Evolutionary conservation across 92 coral and sea anemone genomes (phyloP).

Genomic region (Palythoa grandis): DNA sequence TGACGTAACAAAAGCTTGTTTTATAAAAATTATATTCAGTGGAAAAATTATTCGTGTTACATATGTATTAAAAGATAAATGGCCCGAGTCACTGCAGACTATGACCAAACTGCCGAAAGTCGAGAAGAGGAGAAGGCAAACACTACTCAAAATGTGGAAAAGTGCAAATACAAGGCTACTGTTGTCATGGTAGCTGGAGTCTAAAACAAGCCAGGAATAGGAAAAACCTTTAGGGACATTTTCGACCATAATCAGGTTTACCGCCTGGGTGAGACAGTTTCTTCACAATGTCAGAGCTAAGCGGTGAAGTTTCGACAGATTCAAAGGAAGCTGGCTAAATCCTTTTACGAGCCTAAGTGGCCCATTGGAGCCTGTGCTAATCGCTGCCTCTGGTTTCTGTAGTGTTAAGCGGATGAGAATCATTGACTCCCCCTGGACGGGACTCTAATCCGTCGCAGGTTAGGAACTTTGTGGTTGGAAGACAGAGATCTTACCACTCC

Average conservation of each 20-base stretch:
- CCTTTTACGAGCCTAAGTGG: no score
- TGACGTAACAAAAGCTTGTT: no score
- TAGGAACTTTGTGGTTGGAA: no score
- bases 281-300: slow-evolving; percentile 1
- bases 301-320: not conserved
- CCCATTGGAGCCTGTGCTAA: no score
- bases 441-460: no score
- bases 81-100: not conserved
- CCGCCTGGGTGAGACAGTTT: not conserved
- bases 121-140: not conserved
- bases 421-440: no score
- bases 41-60: no score
- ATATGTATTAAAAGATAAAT: not conserved
- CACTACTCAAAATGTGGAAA: not conserved
- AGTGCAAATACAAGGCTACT: not conserved
- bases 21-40: no score
- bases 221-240: not conserved
- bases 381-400: no score
- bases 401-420: no score
- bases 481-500: no score
- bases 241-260: not conserved
- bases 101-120: not conserved
- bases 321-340: no score
- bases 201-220: slow-evolving; percentile 1
- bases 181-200: not conserved